Evolutionary conservation across 1,140 invertebrate genomes (phyloP), one percentile per base, ranked within the genome.

Genomic region (Drosophila subpulchrella): DNA sequence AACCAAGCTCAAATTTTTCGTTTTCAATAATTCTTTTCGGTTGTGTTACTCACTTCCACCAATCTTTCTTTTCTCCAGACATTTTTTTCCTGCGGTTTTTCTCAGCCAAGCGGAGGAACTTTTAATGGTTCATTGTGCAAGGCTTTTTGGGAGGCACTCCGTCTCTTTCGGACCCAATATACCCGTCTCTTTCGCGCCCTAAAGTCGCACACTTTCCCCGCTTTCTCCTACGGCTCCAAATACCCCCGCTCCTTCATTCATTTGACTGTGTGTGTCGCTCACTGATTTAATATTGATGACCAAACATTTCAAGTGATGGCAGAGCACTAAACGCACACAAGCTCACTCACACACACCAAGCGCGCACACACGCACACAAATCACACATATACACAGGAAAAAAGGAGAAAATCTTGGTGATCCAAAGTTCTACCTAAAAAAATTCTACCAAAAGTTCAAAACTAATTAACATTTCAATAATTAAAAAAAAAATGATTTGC

Each of bases 221-320:
- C 42, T 11, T 8, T 51, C 36, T 20, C 36, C 17, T 13, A n/a
- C 20, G n/a, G 47, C 5, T 34, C 34, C 47, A 4, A 3, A 48
- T 38, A 11, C n/a, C 12, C 38, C 20, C 20, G 46, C 17, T 36
- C 17, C 36, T 44, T 47, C 56, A 10, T 62, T 15, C 56, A 36
- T 54, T 30, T 51, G 34, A 46, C 11, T 59, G 27, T 62, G 42
- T 70, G 44, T 73, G 74, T 65, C 59, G 75, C 81, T 75, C 71
- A 79, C 79, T 84, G 81, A 84, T 85, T 84, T 84, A 84, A 84
- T 84, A 84, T 85, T 85, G 81, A 85, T 85, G 81, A 86, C 78
- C 82, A 86, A 85, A 85, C 81, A 85, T 86, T 85, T 86, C 81
- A 78, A 85, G 78, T 85, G 81, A 80, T 86, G 78, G 59, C 38